Evolutionary conservation across 2,113 vertebrate species (phyloP), one percentile per base, ranked within the genome.

Genomic region (Sakesphorus luctuosus): DNA sequence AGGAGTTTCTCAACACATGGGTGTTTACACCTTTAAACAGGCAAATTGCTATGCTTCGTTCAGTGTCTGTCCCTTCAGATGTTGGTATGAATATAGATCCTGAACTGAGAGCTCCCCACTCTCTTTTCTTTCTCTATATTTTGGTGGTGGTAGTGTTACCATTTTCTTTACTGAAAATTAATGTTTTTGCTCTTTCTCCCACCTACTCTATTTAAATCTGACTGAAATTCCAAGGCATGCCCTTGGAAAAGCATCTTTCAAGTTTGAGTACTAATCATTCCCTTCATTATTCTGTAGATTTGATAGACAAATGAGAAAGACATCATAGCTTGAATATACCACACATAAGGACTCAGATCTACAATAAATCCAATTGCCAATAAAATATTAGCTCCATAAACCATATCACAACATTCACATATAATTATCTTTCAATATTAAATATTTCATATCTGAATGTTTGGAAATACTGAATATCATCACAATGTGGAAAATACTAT

Each of bases 101-200:
- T 18, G 47, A 71, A 73, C 6, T 62, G 8, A 90, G 68, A 83
- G 10, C 1, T 52, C 6, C 7, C 2, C 2, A 10, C 2, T 15
- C 1, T 9, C 10, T 21, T 29, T 13, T 4, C 5, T 19, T 20
- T 15, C 52, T 58, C 16, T 43, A 33, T 44, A 6, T 15, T 12
- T 11, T 3, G 3, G 6, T 52, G 14, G 4, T 24, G 4, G 7
- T 31, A 6, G 4, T 56, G 4, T 1, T 77, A 7, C 29, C 61
- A 40, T 76, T 85, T 89, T 59, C 6, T 87, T 84, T 68, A 10
- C 3, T 49, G 9, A 2, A 61, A 49, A 44, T 56, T 68, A 84
- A 79, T 55, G 1, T 10, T 67, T 90, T 67, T 55, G 6, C 26
- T 18, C 24, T 90, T 86, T 89, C 8, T 74, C 49, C 55, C 14